Base-by-base conservation (phyloP, 2,113 vertebrate species). In the Ophthalmolycus amberensis region DNA sequence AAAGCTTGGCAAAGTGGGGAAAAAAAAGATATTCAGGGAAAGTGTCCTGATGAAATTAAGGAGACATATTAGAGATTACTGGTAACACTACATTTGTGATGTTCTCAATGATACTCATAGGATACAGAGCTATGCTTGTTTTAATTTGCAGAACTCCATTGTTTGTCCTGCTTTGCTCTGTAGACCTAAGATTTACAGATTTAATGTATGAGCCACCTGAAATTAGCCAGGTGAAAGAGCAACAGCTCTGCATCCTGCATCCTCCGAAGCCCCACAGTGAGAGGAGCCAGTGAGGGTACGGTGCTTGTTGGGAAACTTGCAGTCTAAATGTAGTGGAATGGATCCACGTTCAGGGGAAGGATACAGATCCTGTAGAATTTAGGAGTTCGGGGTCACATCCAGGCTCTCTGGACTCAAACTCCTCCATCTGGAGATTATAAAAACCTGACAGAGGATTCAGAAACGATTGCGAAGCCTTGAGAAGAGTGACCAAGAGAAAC, bases 351-450 rank as follows among this genome's bases (percentile, higher is more conserved):
- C 3, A 6, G 10, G 25, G 7, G 37, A 44, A 71, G 18, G 73
- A 75, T n/a, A 4, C 37, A 38, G 27, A 70, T 72, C 7, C 71
- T 27, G 40, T 16, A 37, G 37, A 40, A 42, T 68, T 11, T 52
- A 32, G 56, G 22, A 67, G 4, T 15, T 25, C 11, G 25, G 50
- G 59, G 32, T 75, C 34, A 62, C 56, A 48, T 15, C 25, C 29
- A 48, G 50, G 32, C 4, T 58, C 40, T 70, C 44, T 38, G 9
- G 11, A 68, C 11, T 67, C 25, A 72, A 72, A 69, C 46, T 56
- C 50, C 5, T 27, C 59, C 83, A 85, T 85, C 65, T 85, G 65
- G 82, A 65, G 46, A 42, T 14, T 64, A 37, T 77, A 72, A 65
- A 56, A 25, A 37, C 58, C 4, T 4, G 27, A 60, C 42, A 20